These are phyloP conservation scores for Ceratoteleas bidentatus DNA, from an alignment of 1,140 invertebrate genomes.

Conservation along the genomic window DNA sequence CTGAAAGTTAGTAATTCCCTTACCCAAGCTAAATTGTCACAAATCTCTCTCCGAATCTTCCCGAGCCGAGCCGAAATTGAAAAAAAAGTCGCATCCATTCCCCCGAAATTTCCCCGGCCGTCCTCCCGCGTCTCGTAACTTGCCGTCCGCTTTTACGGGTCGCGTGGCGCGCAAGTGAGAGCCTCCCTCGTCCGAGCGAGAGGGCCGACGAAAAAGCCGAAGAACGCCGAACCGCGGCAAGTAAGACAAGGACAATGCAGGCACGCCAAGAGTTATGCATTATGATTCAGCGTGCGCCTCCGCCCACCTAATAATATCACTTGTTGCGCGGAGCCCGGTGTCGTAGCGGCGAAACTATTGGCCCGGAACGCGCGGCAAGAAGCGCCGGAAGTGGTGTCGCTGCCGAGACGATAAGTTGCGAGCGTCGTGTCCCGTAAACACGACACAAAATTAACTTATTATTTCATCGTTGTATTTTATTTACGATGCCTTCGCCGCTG, in stretches of 20 bases:
- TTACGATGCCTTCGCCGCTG: slow-evolving; percentile 5
- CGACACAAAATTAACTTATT: slow-evolving; percentile 26
- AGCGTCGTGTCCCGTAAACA: slow-evolving; percentile 17
- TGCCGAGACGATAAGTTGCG: slow-evolving; percentile 29
- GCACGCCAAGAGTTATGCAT: slow-evolving; percentile 77
- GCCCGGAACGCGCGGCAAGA: slow-evolving; percentile 40
- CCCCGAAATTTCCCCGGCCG: too few species aligned
- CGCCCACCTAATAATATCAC: slow-evolving; percentile 78
- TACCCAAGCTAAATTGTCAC: too few species aligned
- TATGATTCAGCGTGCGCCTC: slow-evolving; percentile 75
- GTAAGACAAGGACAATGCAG: slow-evolving; percentile 72
- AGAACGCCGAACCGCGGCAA: slow-evolving; percentile 18
- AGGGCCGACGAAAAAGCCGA: slow-evolving; percentile 36
- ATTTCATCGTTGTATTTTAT: slow-evolving; percentile 8
- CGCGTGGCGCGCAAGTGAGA: too few species aligned
- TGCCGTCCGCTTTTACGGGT: too few species aligned
- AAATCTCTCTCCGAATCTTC: too few species aligned
- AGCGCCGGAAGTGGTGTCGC: slow-evolving; percentile 19
- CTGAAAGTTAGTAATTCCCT: too few species aligned
- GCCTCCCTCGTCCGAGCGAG: too few species aligned
- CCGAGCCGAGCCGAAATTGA: too few species aligned
- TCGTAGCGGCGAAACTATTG: slow-evolving; percentile 70
- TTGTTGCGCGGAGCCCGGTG: slow-evolving; percentile 73
- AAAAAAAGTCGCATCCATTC: too few species aligned
- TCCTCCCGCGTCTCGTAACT: too few species aligned